phyloP scores from a whole-genome alignment of 2,113 vertebrate genomes.

The Beaufortia kweichowensis region DNA sequence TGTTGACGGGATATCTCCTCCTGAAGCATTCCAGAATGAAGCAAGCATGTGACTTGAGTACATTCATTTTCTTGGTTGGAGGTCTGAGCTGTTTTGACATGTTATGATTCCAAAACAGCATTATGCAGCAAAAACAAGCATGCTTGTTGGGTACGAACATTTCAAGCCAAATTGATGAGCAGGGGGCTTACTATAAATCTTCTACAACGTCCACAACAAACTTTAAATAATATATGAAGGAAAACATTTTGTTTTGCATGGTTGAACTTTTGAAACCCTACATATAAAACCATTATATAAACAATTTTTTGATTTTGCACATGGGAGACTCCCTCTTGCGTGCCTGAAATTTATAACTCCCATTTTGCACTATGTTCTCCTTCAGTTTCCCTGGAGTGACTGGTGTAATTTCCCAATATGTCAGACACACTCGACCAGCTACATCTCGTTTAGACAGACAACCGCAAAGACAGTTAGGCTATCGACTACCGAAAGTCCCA shows the following conservation, averaged over 20 bases:
- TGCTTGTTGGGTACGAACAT: slow-evolving; percentile 33
- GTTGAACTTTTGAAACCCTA: slow-evolving; percentile 15
- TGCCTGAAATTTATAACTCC: slow-evolving; percentile 19
- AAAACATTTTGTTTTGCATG: slow-evolving; percentile 15
- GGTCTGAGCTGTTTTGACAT: slow-evolving; percentile 69
- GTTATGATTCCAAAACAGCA: slow-evolving; percentile 71
- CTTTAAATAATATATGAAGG: slow-evolving; percentile 11
- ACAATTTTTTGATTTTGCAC: slow-evolving; percentile 10
- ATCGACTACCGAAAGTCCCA: slow-evolving; percentile 22
- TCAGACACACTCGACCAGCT: slow-evolving; percentile 24
- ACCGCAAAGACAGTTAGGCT: neutral
- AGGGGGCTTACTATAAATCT: slow-evolving; percentile 39
- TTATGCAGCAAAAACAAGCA: slow-evolving; percentile 50
- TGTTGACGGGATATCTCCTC: slow-evolving; percentile 42
- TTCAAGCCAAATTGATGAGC: slow-evolving; percentile 48
- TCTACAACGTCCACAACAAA: slow-evolving; percentile 3
- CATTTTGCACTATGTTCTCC: slow-evolving; percentile 9
- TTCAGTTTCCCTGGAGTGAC: slow-evolving; percentile 19
- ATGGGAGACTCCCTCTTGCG: slow-evolving; percentile 7
- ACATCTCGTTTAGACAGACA: slow-evolving; percentile 21
- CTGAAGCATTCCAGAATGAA: slow-evolving; percentile 60
- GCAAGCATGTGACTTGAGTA: slow-evolving; percentile 51
- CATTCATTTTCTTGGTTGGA: slow-evolving; percentile 62
- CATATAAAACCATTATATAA: slow-evolving; percentile 11
- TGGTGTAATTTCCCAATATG: slow-evolving; percentile 12